Evolutionary conservation across 2,113 vertebrate genomes (phyloP), one percentile per base, ranked within the genome.

Genomic region (Oplegnathus fasciatus): DNA sequence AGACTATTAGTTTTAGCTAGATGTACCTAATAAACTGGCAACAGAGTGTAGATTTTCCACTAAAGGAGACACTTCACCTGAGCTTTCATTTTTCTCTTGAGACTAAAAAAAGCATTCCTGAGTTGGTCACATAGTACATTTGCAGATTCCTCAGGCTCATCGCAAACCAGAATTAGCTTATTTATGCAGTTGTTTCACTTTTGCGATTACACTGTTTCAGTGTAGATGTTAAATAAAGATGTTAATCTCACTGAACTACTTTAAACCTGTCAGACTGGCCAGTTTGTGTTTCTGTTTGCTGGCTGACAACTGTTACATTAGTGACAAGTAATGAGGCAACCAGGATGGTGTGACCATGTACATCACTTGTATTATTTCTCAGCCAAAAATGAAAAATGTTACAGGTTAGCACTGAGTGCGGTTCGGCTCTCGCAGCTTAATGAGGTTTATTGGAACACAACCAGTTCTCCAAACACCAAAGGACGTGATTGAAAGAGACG

Each of bases 191-290:
- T 62, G 20, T 34, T 34, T 6, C 14, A 34, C 20, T 28, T 58
- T 73, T 20, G 9, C 20, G 15, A 30, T 30, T 7, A 2, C 15
- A 42, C n/a, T 30, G 32, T 54, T 77, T 48, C 48, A 28, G 18
- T 55, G 62, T 14, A 37, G 46, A 37, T 37, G 30, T 77, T 55
- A 20, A 58, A 60, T 78, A 57, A 67, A 78, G 48, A 66, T 15
- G 17, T 67, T 54, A 9, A 57, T 46, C 20, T 46, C 26, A 10
- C 26, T 50, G 18, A 68, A 57, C n/a, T 30, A 14, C 9, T 5
- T 26, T 72, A 40, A 72, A 28, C 34, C 61, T 44, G 14, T 15
- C 50, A 46, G 18, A 54, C 6, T 54, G 20, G 18, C 1, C 42
- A 2, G 3, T 42, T 44, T 65, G 13, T 13, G 24, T 55, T 20